Base-by-base conservation (phyloP, 2,888 invertebrate genomes). In the Psylliodes chrysocephalus region DNA sequence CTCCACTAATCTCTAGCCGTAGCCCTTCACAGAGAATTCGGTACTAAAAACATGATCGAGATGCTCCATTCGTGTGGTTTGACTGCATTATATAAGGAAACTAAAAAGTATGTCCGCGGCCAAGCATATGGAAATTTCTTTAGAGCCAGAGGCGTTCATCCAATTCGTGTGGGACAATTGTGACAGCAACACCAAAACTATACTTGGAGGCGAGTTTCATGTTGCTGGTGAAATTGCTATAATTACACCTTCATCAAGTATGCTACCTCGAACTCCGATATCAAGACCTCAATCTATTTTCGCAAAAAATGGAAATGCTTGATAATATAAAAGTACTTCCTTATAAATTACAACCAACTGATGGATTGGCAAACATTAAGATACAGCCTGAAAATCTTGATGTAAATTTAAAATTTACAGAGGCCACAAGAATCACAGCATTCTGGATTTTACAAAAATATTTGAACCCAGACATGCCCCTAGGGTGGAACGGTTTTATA, bases 41-140 rank as follows among this genome's bases (percentile, higher is more conserved):
- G 44, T 19, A 44, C 44, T 44, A 44, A 44, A 17, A 44, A 44
- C 44, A 44, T 44, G 18, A 44, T 44, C 44, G 44, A 44, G 44
- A 44, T 44, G 18, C 44, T 44, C 44, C 44, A 44, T 18, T 44
- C 44, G 44, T 44, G 44, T 44, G 44, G 44, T 44, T 44, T 44
- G 44, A 44, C 44, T 44, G 17, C 44, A 44, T 44, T 10, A 44
- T 44, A 44, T 44, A 44, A 44, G 10, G 44, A 44, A 44, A 10
- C 44, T 44, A 1, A 2, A 18, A 18, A 42, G 42, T 42, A 44
- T 44, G 44, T 44, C 44, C 44, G 44, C 44, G 44, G 44, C 44
- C 44, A 44, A 44, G 44, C 19, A 44, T 44, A 44, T 44, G 44
- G 10, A 44, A 44, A 44, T 19, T 44, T 44, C 44, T 44, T 44